Conservation (phyloP, 2,113 vertebrate species). For the Chionodraco myersi region DNA sequence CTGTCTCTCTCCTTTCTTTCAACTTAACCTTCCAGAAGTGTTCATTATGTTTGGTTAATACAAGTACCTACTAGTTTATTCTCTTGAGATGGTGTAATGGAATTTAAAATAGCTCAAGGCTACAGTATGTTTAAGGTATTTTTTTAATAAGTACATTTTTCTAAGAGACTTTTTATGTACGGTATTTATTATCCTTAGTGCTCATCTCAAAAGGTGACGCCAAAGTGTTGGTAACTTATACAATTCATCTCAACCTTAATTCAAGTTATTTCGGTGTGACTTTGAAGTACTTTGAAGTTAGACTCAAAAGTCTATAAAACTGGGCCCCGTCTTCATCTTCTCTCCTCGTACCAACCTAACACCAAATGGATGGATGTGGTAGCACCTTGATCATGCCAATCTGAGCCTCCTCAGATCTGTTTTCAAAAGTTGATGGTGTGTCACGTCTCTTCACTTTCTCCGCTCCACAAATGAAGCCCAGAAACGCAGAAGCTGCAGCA, state of each 20-base stretch:
- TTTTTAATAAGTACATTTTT: neutral
- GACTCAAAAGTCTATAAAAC: neutral
- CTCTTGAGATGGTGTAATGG: neutral
- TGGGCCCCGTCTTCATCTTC: neutral
- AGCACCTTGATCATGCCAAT: constrained; percentile 40
- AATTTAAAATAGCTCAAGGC: constrained; percentile 2
- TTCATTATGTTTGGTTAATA: neutral
- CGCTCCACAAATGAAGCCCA: constrained; percentile 44
- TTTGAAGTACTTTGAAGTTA: neutral
- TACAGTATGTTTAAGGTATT: too few species aligned
- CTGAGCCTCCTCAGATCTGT: constrained; percentile 46
- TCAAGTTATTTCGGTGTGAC: neutral
- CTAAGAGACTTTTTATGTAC: neutral
- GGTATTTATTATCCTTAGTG: neutral
- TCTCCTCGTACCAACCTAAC: constrained; percentile 1
- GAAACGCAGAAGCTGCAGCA: constrained; percentile 15
- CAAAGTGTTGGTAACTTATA: neutral
- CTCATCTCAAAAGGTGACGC: neutral
- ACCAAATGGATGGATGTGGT: constrained; percentile 11
- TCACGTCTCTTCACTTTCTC: constrained; percentile 32
- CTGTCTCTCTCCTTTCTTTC: neutral
- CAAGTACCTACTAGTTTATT: neutral
- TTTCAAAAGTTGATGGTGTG: constrained; percentile 46
- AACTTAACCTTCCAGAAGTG: neutral
- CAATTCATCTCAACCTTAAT: neutral